These are phyloP conservation scores for Drosophila prolongata DNA, from an alignment of 2,888 invertebrate genomes.

Conservation along the genomic window DNA sequence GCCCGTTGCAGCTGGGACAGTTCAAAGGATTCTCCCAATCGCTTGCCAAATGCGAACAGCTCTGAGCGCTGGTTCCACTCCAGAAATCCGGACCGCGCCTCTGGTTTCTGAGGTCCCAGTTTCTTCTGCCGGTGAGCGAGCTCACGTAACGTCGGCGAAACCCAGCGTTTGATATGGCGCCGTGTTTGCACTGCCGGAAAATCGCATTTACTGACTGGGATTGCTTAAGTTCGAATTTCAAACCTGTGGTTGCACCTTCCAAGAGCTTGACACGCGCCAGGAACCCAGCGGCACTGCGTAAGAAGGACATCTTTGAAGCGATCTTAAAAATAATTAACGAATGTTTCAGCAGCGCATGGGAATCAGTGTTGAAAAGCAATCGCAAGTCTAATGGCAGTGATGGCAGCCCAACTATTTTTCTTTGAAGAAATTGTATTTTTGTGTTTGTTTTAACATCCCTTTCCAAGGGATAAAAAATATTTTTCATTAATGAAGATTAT, in stretches of 20 bases:
- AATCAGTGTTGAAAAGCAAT: slow-evolving; percentile 9
- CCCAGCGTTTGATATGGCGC: slow-evolving; percentile 86
- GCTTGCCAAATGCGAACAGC: slow-evolving; percentile 93
- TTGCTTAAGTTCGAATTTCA: not conserved
- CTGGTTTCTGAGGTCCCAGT: slow-evolving; percentile 86
- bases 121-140: slow-evolving; percentile 87
- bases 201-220: slow-evolving; percentile 28
- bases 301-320: slow-evolving; percentile 53
- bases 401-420: not conserved
- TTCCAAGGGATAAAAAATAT: too few relatives aligned
- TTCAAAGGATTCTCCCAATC: slow-evolving; percentile 93
- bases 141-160: slow-evolving; percentile 88
- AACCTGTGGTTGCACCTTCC: slow-evolving; percentile 44
- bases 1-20: slow-evolving; percentile 89
- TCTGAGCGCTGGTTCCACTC: slow-evolving; percentile 96
- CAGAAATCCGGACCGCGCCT: slow-evolving; percentile 87
- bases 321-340: slow-evolving; percentile 32
- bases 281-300: slow-evolving; percentile 49
- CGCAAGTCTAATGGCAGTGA: not conserved
- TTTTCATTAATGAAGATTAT: too few relatives aligned
- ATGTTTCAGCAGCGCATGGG: slow-evolving; percentile 10
- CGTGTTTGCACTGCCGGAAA: slow-evolving; percentile 54
- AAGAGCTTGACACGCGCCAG: slow-evolving; percentile 35
- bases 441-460: too few relatives aligned
- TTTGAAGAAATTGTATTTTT: too few relatives aligned